Conservation (phyloP, 1,140 invertebrate species). For the Mesaphorura yosii region DNA sequence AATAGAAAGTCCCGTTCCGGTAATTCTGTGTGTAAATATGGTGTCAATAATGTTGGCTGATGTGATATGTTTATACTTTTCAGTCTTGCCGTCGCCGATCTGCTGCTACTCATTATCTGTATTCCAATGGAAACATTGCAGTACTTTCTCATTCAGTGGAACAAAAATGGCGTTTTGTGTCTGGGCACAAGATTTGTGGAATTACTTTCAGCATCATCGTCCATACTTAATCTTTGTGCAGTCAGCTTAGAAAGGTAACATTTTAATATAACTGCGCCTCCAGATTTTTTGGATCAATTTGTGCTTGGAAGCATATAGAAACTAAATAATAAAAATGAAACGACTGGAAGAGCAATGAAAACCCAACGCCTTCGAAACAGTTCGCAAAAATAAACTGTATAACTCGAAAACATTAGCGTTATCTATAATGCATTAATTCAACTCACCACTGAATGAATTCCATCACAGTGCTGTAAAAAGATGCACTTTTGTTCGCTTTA, state of each 20-base stretch:
- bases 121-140: constrained; percentile 38
- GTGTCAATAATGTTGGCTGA: not conserved
- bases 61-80: constrained; percentile 1
- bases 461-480: no score
- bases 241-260: constrained; percentile 38
- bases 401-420: no score
- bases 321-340: not conserved
- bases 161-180: constrained; percentile 36
- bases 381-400: not conserved
- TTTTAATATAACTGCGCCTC: no score
- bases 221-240: constrained; percentile 38
- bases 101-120: constrained; percentile 38
- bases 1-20: not conserved
- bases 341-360: constrained; percentile 3
- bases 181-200: constrained; percentile 37
- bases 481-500: no score
- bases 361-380: no score
- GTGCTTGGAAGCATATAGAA: not conserved
- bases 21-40: not conserved
- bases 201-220: constrained; percentile 36
- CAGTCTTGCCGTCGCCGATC: constrained; percentile 37
- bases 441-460: no score
- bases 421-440: no score
- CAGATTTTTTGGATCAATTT: not conserved
- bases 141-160: constrained; percentile 36